Base-by-base conservation (phyloP, 1,140 invertebrate species). In the Bradysia coprophila region DNA sequence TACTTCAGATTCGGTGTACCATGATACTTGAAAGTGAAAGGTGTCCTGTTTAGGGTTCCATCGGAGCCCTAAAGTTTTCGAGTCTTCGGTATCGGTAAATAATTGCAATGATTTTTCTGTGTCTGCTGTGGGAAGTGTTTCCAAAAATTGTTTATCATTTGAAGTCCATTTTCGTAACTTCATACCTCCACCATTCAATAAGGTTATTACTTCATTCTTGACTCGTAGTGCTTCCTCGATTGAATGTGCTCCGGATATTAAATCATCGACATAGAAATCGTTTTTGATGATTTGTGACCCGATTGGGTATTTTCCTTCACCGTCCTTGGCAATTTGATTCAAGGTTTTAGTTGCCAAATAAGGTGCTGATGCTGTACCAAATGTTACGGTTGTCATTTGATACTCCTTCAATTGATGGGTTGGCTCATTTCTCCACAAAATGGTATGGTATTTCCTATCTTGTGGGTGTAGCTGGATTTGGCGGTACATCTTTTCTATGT, bases 401-500 rank as follows among this genome's bases (percentile, higher is more conserved):
- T 49, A 51, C 9, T 49, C 48, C 36, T 51, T 44, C 21, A 64
- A 45, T 5, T 46, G 45, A 13, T 58, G 31, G 6, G 43, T 33
- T 16, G 41, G 28, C 18, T 41, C 38, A 3, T 43, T 22, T 22
- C 56, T 46, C 58, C 58, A 64, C 1, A 63, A 4, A 13, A 65
- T 61, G 43, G 46, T 42, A 46, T 63, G 57, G 13, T 54, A 47
- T 20, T 54, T 39, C 18, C 42, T 21, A 43, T 61, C 49, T 31
- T 53, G 43, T 16, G 44, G 24, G 34, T 49, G 9, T 11, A 63
- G 45, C 16, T 46, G 15, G 2, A 64, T 50, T 46, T 62, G 55
- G 2, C 58, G 42, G 38, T 59, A 67, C 51, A 63, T 64, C 44
- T 62, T 57, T 18, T 47, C 46, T 4, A 66, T 51, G 45, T 68